Percentiles rank a stretch among this genome's conserved stretches.
Conservation (phyloP, 2,888 invertebrate genomes). For the Chymomyza amoena region DNA sequence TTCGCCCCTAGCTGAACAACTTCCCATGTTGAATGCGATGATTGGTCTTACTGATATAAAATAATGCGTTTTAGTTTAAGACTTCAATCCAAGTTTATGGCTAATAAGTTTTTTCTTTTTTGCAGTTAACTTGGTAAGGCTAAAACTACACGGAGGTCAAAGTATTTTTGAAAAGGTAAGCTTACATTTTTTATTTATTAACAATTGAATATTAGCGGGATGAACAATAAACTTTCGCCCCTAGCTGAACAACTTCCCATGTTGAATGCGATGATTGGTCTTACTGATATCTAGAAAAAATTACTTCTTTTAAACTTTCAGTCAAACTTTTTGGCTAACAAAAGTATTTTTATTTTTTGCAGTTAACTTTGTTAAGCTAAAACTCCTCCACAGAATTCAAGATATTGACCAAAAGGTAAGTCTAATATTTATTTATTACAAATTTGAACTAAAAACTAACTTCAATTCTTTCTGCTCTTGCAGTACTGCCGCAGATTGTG, state of each 20-base stretch:
- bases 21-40: conserved; percentile 66
- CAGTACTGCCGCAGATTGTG: not conserved
- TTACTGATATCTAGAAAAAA: conserved; percentile 61
- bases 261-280: conserved; percentile 72
- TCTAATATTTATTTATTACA: too few species aligned
- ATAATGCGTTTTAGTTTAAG: too few species aligned
- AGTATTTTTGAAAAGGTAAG: conserved; percentile 12
- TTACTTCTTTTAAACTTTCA: too few species aligned
- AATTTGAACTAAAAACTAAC: not conserved
- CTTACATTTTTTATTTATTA: not conserved
- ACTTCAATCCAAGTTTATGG: too few species aligned
- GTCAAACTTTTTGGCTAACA: too few species aligned
- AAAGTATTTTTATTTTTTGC: too few species aligned
- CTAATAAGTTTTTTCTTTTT: too few species aligned
- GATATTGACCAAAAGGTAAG: too few species aligned
- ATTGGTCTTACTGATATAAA: conserved; percentile 68
- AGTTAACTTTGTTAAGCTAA: too few species aligned
- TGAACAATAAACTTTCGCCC: conserved; percentile 65
- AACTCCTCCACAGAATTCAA: too few species aligned
- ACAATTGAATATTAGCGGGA: conserved; percentile 27
- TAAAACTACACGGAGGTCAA: not conserved
- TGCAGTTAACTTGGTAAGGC: too few species aligned
- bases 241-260: conserved; percentile 69
- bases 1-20: conserved; percentile 74
- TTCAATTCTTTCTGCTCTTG: not conserved